A percentile compares a stretch with the other conserved stretches of the same genome.
Conservation (phyloP, 2,888 invertebrate species). For the Phorcus lineatus region DNA sequence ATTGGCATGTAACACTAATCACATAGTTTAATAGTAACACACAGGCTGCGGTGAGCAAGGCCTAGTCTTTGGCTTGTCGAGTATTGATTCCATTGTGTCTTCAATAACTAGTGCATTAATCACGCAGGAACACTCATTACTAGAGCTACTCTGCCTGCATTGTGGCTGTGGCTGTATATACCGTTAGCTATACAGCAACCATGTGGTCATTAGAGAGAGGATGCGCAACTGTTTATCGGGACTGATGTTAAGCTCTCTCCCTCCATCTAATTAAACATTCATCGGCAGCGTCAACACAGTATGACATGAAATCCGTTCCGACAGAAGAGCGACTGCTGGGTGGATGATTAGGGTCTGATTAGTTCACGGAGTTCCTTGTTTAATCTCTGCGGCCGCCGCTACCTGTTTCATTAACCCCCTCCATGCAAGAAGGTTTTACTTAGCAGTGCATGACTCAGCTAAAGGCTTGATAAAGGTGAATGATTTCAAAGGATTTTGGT, state of each 20-base stretch:
- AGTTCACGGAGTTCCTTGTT: not conserved
- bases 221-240: slow-evolving; percentile 9
- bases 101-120: slow-evolving; percentile 22
- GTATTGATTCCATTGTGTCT: slow-evolving; percentile 20
- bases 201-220: not conserved
- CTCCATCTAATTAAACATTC: slow-evolving; percentile 19
- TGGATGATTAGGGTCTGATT: slow-evolving; percentile 4
- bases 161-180: too few species aligned
- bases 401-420: too few species aligned
- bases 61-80: not conserved
- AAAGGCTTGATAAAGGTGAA: too few species aligned
- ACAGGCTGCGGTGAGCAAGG: slow-evolving; percentile 9
- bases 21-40: slow-evolving; percentile 36
- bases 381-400: too few species aligned
- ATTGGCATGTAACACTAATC: slow-evolving; percentile 34
- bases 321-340: not conserved
- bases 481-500: too few species aligned
- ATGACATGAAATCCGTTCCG: not conserved
- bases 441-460: too few species aligned
- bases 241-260: not conserved
- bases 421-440: too few species aligned
- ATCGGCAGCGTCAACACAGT: slow-evolving; percentile 9
- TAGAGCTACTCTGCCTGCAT: not conserved
- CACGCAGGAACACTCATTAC: slow-evolving; percentile 14
- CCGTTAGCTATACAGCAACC: too few species aligned